These are phyloP conservation scores for Pygoscelis adeliae DNA, from an alignment of 2,113 vertebrate species.

Conservation along the genomic window DNA sequence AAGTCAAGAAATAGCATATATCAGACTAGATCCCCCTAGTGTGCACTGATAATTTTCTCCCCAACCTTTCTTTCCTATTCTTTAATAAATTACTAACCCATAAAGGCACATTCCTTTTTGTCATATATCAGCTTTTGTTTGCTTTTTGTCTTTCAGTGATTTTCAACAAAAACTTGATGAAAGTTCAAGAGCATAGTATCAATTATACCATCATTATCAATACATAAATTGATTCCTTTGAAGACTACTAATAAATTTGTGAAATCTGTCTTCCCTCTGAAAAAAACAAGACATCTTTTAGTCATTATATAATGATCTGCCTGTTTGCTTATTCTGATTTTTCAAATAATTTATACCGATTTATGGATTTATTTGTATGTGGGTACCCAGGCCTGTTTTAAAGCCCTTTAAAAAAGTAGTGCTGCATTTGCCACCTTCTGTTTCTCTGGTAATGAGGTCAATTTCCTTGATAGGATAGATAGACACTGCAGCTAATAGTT, in stretches of 20 bases:
- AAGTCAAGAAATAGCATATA: neutral
- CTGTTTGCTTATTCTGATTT: neutral
- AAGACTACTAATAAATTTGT: neutral
- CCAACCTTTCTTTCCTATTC: neutral
- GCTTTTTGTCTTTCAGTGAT: neutral
- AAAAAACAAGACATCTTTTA: neutral
- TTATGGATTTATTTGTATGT: neutral
- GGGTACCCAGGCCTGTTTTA: neutral
- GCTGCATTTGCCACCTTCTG: neutral
- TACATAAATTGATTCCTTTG: neutral
- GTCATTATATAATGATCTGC: neutral
- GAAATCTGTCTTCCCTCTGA: neutral
- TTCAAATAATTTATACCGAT: neutral
- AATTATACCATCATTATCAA: neutral
- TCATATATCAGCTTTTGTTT: neutral
- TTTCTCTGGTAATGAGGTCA: neutral
- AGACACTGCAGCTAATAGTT: neutral
- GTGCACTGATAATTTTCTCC: neutral
- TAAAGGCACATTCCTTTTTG: neutral
- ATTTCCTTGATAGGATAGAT: neutral
- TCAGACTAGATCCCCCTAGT: neutral
- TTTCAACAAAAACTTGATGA: neutral
- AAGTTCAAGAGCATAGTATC: neutral
- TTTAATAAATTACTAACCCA: neutral
- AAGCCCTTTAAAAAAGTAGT: neutral